Base-by-base conservation (phyloP, 2,888 invertebrate species). In the Keiferia lycopersicella region DNA sequence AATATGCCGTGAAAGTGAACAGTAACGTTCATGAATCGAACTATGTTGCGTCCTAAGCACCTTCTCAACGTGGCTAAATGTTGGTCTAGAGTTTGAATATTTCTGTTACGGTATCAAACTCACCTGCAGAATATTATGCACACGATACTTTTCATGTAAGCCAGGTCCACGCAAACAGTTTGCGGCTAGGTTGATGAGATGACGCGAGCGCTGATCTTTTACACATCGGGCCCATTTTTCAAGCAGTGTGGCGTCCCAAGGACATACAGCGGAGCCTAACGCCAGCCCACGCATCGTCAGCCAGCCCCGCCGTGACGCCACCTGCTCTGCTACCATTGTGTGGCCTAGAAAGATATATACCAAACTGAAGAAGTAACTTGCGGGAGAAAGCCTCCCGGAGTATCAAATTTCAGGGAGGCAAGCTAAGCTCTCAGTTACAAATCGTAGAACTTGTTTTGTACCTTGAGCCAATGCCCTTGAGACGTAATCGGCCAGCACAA, bases 301-400 rank as follows among this genome's bases (percentile, higher is more conserved):
- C 84, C 83, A 84, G 18, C 87, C 84, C 3, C 80, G 80, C 0
- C 81, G 80, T 0, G 74, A 50, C 57, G 86, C 86, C 57, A 82
- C 82, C 67, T 88, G 88, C 68, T 91, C 91, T 2, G 90, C 91
- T 63, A 91, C 59, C 88, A 91, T 86, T 0, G 91, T 84, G 69
- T 91, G 91, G 4, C 91, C 91, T 91, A 16, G 14, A 56, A 14
- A n/a, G n/a, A n/a, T n/a, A n/a, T n/a, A n/a, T n/a, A n/a, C n/a
- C n/a, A n/a, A n/a, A n/a, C n/a, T n/a, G 0, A 73, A 48, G n/a
- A 48, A 8, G 3, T 12, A 12, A 16, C 16, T 8, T 53, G 6
- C 2, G 12, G 16, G 14, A 8, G 14, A 7, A 48, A 14, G 59
- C 6, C 2, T 14, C 30, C 41, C 41, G 10, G 10, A 39, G 39